These are phyloP conservation scores for Chamaea fasciata DNA, from an alignment of 2,113 vertebrate species.

Conservation along the genomic window DNA sequence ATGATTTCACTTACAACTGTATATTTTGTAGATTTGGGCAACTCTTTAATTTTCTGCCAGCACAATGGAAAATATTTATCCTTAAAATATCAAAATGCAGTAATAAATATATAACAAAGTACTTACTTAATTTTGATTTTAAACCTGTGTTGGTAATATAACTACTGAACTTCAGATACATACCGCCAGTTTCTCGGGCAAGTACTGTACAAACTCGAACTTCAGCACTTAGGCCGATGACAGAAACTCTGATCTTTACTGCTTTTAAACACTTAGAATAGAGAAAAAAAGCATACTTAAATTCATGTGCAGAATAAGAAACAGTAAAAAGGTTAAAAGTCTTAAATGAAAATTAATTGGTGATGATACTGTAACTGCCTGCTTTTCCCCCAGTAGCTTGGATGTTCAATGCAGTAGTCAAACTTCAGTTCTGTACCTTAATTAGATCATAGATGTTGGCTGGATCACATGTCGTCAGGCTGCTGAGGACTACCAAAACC, in stretches of 20 bases:
- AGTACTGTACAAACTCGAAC: constrained; percentile 93
- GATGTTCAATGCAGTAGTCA: not conserved
- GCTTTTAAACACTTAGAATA: constrained; percentile 82
- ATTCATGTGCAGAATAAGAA: not conserved
- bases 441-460: constrained; percentile 93
- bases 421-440: constrained; percentile 74
- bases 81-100: not conserved
- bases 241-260: constrained; percentile 90
- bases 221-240: constrained; percentile 94
- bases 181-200: constrained; percentile 92
- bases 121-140: not conserved
- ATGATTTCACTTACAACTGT: not conserved
- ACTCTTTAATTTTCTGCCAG: not conserved
- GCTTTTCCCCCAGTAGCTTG: not conserved
- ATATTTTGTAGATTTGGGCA: not conserved
- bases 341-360: not conserved
- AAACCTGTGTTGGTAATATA: not conserved
- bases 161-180: constrained; percentile 18
- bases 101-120: not conserved
- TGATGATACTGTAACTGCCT: not conserved
- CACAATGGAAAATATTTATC: not conserved
- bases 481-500: constrained; percentile 92
- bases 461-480: constrained; percentile 96
- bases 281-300: constrained; percentile 36
- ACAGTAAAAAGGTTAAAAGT: not conserved